Base-by-base conservation (phyloP, 2,797 vertebrate species). In the Atherinosoma microstoma region DNA sequence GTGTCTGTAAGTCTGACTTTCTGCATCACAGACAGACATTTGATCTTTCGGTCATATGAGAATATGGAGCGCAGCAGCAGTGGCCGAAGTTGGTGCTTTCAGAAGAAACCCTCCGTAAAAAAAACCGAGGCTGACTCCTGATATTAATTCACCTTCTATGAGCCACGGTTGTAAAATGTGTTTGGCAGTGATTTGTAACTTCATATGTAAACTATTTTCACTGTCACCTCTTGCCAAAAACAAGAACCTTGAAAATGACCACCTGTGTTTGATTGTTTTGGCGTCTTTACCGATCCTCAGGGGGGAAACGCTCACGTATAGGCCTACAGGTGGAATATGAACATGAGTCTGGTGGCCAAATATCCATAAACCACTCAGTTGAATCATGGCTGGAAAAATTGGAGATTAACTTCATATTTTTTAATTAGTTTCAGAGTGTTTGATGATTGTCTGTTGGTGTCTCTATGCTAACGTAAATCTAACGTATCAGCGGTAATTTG, bases 191-290 rank as follows among this genome's bases (percentile, higher is more conserved):
- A 90, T 90, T 90, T 89, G 91, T 86, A 86, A 76, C 84, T 90
- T 90, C 89, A 89, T 68, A 75, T 90, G 87, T 86, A 82, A 87
- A 90, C 83, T 87, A 84, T 94, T 92, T 93, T 91, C 79, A 84
- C 64, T 20, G 64, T 80, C 34, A 68, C 71, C 70, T 83, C 24
- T n/a, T 79, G 90, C 91, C 92, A 93, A 85, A 88, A 90, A 89
- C 79, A 68, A 85, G 79, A 88, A 76, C 73, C 57, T 65, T 84
- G 84, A 88, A 89, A 92, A 86, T 87, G 89, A 89, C 92, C 93
- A 93, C 90, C 91, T 93, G 93, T 65, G 78, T 94, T 92, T 93
- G 91, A 92, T 92, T 89, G 87, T 84, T 86, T 90, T 93, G 91
- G 91, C 89, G 30, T 72, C 81, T 64, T 79, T 6, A 51, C 49